Conservation (phyloP, 1,140 invertebrate species). For the Aphidius ervi region DNA sequence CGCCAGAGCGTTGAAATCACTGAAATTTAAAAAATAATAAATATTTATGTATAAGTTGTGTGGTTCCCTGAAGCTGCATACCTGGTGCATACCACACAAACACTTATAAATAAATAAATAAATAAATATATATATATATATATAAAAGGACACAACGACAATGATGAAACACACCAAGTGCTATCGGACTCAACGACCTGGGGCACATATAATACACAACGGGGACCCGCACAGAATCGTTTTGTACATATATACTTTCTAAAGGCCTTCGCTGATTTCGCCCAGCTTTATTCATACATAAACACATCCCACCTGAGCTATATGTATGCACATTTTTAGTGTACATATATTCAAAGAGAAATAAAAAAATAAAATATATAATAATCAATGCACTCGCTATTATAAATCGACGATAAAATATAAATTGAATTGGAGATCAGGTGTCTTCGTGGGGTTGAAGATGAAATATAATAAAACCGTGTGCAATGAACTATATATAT, state of each 20-base stretch:
- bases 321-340: background rate
- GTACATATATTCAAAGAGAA: background rate
- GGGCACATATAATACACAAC: too few relatives aligned
- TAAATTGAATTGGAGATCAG: too few relatives aligned
- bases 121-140: too few relatives aligned
- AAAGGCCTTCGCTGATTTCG: slow-evolving; percentile 46
- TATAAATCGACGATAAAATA: too few relatives aligned
- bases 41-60: background rate
- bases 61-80: slow-evolving; percentile 1
- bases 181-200: slow-evolving; percentile 36
- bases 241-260: slow-evolving; percentile 38
- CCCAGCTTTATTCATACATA: slow-evolving; percentile 28
- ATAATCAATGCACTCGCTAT: too few relatives aligned
- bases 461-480: slow-evolving; percentile 1
- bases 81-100: slow-evolving; percentile 6
- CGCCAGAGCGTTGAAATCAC: slow-evolving; percentile 9
- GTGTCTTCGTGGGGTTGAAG: background rate
- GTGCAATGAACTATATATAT: background rate
- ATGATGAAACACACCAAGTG: slow-evolving; percentile 1
- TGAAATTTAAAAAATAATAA: background rate
- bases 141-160: background rate
- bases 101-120: too few relatives aligned
- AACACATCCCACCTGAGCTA: slow-evolving; percentile 4
- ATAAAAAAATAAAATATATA: too few relatives aligned
- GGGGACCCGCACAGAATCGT: too few relatives aligned